Base-by-base conservation (phyloP, 2,113 vertebrate genomes). In the Ceyx margarethae region DNA sequence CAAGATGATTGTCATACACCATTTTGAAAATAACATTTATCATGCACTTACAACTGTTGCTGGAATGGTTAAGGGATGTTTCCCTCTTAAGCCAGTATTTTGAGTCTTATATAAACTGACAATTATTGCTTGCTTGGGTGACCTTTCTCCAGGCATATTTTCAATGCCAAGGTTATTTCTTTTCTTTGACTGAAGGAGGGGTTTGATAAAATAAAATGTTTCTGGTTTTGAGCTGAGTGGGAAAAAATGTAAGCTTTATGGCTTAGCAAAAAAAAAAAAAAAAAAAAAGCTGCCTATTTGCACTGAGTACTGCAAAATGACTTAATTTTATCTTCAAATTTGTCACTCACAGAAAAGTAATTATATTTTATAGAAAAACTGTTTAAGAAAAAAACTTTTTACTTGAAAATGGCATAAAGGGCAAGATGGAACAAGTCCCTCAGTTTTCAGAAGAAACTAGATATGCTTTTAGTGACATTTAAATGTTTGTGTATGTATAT, bases 321-420 rank as follows among this genome's bases (percentile, higher is more conserved):
- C 79, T 76, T 92, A 81, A 73, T 79, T 87, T 85, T 91, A 53
- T 85, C 75, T 85, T 85, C 35, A 54, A 40, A 91, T 85, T 33
- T 94, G 81, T 82, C 88, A 90, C 29, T 91, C 64, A 82, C 18
- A 58, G 42, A 51, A 84, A 12, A 89, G 26, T 81, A 81, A 79
- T 76, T 84, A 9, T 33, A 73, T 77, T 90, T 80, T 80, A 81
- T 87, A 69, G 50, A 50, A 45, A 60, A 86, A 4, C 6, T 78
- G 13, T 75, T 68, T 28, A 76, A 51, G 8, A 18, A 65, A 86
- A 87, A 72, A 31, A 6, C 3, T 42, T 78, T 64, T 58, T 85
- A 3, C 35, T 79, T 62, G 23, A 48, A 75, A 94, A 65, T 5
- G 7, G 3, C 23, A 33, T 40, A 81, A 89, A 81, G n/a, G 43